Base-by-base conservation (phyloP, 2,888 invertebrate species). In the Oscheius sp. region DNA sequence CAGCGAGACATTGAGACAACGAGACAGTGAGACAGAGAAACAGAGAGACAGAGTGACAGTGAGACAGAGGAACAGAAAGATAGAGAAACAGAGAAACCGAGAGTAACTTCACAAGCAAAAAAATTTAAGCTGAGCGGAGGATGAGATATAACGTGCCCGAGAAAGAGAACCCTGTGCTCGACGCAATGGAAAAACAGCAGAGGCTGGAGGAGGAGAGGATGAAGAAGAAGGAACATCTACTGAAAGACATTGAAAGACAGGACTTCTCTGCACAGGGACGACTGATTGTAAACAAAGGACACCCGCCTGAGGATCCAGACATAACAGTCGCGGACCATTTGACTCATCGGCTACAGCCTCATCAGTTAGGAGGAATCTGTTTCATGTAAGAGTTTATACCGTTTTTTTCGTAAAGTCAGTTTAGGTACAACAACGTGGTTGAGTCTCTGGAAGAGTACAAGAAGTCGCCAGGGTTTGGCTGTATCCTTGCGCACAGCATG, bases 401-500 rank as follows among this genome's bases (percentile, higher is more conserved):
- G 42, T 59, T 42, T 50, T 57, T 13, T 2, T 5, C 3, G 10
- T 59, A 51, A n/a, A 50, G 29, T 13, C n/a, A 62, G 4, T 5
- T 9, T 58, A 86, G 86, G 71, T 99, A 95, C 89, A 97, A 98
- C 90, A 99, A 98, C 90, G 94, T 98, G 35, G 94, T 99, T 83
- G 98, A 98, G 91, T 96, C 96, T 32, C 92, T 94, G 59, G 93
- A 93, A 77, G 92, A 96, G 82, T 98, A 94, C 90, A 94, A 94
- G 73, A 94, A 93, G 21, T 94, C 94, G 0, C 90, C 91, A 75
- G 97, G 98, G 11, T 96, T 98, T 90, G 99, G 99, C 13, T 99
- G 98, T 90, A 97, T 99, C 86, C 91, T 99, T 70, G 98, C 98
- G 0, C 91, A 84, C 91, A 79, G 96, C 59, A 99, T 99, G 99